Evolutionary conservation across 2,888 invertebrate species (phyloP), one percentile per base, ranked within the genome.

Genomic region (Bombylius discolor): DNA sequence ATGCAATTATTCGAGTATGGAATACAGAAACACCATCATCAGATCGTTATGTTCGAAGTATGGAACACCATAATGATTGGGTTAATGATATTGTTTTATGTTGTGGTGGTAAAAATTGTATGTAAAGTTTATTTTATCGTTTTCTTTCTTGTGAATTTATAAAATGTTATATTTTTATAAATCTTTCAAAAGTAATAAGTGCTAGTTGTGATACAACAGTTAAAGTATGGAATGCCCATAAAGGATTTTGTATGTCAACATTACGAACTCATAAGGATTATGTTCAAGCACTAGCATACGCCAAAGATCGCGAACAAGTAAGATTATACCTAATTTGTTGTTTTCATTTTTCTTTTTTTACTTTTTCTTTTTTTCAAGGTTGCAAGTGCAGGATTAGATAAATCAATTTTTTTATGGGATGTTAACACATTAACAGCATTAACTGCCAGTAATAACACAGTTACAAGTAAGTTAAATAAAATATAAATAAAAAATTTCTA

Each of bases 21-120:
- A 86, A 89, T 71, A 81, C 83, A 11, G 72, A 75, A 50, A 62
- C 62, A 44, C 80, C 80, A 47, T 72, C 79, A 44, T 80, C 77
- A 64, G 87, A 89, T 62, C 83, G 83, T 53, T 97, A 94, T 70
- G 81, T 93, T 59, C 91, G 94, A 69, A 94, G 96, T 39, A 94
- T 99, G 95, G 98, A 99, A 72, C 98, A 99, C 75, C 99, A 99
- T 72, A 98, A 97, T 4, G 99, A 99, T 75, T 99, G 99, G 99
- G 97, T 99, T 51, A 99, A 99, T 75, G 99, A 99, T 76, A 94
- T 99, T 70, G 90, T 98, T 46, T 79, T 99, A 36, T 99, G 98
- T 72, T 97, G 97, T 74, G 90, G 90, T 62, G 98, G 98, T 45
- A 87, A 92, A 73, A 95, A 97, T 75, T 81, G 91, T 91, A 76